These are phyloP conservation scores for Habroteleia sp. DNA, from an alignment of 2,888 invertebrate genomes.

Conservation along the genomic window DNA sequence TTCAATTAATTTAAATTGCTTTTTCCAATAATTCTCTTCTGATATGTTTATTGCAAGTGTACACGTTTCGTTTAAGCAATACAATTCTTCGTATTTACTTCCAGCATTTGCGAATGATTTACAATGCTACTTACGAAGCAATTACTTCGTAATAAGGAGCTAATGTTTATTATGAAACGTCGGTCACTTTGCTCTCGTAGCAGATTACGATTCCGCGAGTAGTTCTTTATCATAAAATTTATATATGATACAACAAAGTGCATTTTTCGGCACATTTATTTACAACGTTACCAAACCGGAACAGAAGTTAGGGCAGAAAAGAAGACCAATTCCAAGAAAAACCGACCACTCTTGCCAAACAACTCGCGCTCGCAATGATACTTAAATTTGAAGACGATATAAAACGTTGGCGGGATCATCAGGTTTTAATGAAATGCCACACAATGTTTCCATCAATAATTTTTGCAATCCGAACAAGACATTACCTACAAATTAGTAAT, in stretches of 20 bases:
- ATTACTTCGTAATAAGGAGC: slow-evolving; percentile 47
- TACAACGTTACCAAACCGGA: slow-evolving; percentile 44
- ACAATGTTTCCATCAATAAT: too few species aligned
- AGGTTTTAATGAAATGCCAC: too few species aligned
- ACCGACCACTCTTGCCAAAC: too few species aligned
- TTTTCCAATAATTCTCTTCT: slow-evolving; percentile 9
- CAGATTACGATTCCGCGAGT: slow-evolving; percentile 51
- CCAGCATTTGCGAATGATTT: slow-evolving; percentile 35
- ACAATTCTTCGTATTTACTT: slow-evolving; percentile 21
- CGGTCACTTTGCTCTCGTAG: slow-evolving; percentile 41
- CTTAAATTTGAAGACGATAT: too few species aligned
- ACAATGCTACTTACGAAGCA: slow-evolving; percentile 40
- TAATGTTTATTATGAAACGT: slow-evolving; percentile 46
- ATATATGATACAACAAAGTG: slow-evolving; percentile 22
- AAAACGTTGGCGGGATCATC: too few species aligned
- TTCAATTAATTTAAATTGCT: slow-evolving; percentile 31
- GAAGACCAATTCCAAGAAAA: slow-evolving; percentile 48
- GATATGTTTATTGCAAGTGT: slow-evolving; percentile 31
- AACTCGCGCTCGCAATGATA: too few species aligned
- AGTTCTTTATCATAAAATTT: slow-evolving; percentile 37
- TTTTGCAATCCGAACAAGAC: too few species aligned
- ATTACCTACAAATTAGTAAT: too few species aligned
- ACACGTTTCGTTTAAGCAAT: slow-evolving; percentile 24
- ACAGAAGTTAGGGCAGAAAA: slow-evolving; percentile 20
- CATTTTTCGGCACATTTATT: slow-evolving; percentile 31